A percentile compares a stretch with the other conserved stretches of the same genome.
These are phyloP conservation scores for Neomonachus schauinslandi DNA, from an alignment of 2,113 vertebrate genomes.

Conservation along the genomic window DNA sequence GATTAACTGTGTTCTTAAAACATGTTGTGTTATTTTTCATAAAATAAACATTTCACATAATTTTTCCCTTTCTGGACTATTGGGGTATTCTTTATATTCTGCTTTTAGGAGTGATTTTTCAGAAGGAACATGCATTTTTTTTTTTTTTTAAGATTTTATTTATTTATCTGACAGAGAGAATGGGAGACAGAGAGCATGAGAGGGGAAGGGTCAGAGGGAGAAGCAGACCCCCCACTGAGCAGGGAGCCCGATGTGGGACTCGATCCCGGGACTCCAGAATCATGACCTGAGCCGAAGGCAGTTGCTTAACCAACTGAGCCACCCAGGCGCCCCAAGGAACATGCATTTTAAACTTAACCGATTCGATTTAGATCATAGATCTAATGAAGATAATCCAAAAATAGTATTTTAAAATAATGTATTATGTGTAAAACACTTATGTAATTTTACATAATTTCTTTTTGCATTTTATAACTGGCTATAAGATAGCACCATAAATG, in stretches of 20 bases:
- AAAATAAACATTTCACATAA: neutral
- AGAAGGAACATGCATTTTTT: neutral
- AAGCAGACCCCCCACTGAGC: no score
- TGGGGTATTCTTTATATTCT: neutral
- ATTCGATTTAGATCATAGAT: neutral
- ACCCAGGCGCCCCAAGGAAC: no score
- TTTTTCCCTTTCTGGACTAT: slow-evolving; percentile 33
- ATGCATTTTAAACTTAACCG: neutral
- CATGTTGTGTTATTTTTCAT: neutral
- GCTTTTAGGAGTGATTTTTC: neutral
- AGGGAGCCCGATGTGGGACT: no score
- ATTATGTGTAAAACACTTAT: neutral
- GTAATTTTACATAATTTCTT: neutral
- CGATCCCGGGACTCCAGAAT: no score
- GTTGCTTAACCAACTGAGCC: no score
- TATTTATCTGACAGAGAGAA: no score
- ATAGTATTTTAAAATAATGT: neutral
- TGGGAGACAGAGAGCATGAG: no score
- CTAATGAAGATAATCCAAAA: neutral
- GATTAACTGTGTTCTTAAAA: slow-evolving; percentile 4
- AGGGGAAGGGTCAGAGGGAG: no score
- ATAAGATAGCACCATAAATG: neutral
- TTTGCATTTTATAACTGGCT: slow-evolving; percentile 9
- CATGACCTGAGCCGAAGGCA: no score
- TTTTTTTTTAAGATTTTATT: no score